Evolutionary conservation across 2,888 invertebrate species (phyloP).

Genomic region (Heteromyza rotundicornis): DNA sequence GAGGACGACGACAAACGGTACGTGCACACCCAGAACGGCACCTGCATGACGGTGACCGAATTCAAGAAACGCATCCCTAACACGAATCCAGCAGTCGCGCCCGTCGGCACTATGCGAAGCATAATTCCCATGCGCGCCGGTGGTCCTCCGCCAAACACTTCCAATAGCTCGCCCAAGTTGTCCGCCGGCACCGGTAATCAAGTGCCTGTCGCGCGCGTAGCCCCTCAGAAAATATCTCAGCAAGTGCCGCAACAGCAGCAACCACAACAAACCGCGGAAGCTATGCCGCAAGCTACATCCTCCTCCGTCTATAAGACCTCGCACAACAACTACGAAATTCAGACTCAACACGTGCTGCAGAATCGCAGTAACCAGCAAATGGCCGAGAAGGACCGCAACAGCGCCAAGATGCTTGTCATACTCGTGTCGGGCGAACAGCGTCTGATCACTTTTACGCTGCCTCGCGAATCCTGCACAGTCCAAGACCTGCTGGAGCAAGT

Average conservation of each 20-base stretch:
- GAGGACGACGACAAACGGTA: slow-evolving; percentile 51
- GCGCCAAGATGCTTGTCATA: slow-evolving; percentile 81
- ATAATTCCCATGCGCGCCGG: slow-evolving; percentile 8
- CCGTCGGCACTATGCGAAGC: slow-evolving; percentile 11
- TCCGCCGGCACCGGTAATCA: slow-evolving; percentile 16
- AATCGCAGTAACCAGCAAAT: slow-evolving; percentile 55
- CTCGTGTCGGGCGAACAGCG: slow-evolving; percentile 80
- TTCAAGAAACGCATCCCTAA: slow-evolving; percentile 52
- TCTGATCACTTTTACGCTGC: slow-evolving; percentile 81
- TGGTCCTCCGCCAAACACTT: not conserved
- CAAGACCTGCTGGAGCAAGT: slow-evolving; percentile 83
- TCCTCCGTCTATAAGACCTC: slow-evolving; percentile 59
- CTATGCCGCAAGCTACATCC: slow-evolving; percentile 17
- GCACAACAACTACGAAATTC: slow-evolving; percentile 60
- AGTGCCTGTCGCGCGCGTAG: slow-evolving; percentile 41
- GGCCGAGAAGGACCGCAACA: slow-evolving; percentile 62
- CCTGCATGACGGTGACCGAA: slow-evolving; percentile 55
- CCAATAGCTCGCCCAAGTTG: slow-evolving; percentile 14
- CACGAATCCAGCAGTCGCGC: slow-evolving; percentile 25
- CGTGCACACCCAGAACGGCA: slow-evolving; percentile 50
- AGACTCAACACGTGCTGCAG: slow-evolving; percentile 62
- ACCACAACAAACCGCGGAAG: slow-evolving; percentile 57
- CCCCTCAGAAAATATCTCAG: slow-evolving; percentile 35
- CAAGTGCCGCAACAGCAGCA: slow-evolving; percentile 32
- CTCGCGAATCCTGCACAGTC: slow-evolving; percentile 81